Evolutionary conservation across 1,140 invertebrate genomes (phyloP), one percentile per base, ranked within the genome.

Genomic region (Lutraria rhynchaena): DNA sequence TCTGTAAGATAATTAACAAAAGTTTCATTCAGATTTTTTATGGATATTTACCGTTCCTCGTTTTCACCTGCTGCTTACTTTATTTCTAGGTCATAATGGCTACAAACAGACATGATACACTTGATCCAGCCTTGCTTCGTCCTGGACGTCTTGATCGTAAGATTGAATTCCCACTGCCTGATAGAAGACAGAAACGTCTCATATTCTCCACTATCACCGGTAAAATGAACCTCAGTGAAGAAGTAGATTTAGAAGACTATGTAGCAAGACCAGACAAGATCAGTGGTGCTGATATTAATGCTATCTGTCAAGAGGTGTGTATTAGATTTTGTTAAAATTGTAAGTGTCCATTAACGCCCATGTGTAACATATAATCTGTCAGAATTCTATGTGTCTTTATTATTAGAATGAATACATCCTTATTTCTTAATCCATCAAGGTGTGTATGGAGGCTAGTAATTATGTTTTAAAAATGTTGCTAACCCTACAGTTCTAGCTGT

Each of bases 151-250:
- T 99, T 60, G 99, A 99, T 93, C 94, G 99, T 84, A 99, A 99
- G 93, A 99, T 99, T 83, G 99, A 99, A 93, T 99, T 99, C 91
- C 99, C 99, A 5, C 92, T 99, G 29, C 99, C 99, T 0, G 99
- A 99, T 94, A 94, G 99, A 35, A 94, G 99, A 78, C 99, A 99
- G 91, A 99, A 99, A 90, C 96, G 99, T 85, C 93, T 99, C 4
- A 97, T 99, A 81, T 99, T 99, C 93, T 96, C 98, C 19, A 99
- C 99, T 0, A 99, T 99, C 81, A 99, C 99, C 0, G 94, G 96
- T 0, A 99, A 98, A 91, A 99, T 99, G 99, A 99, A 99, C 93
- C 93, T 99, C n/a, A 98, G 97, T 84, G 99, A 99, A 91, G 99
- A 99, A 92, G 98, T 99, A 0, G 99, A 99, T 93, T 92, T 99